Base-by-base conservation (phyloP, 2,888 invertebrate genomes). In the Drosophila kambysellisi region DNA sequence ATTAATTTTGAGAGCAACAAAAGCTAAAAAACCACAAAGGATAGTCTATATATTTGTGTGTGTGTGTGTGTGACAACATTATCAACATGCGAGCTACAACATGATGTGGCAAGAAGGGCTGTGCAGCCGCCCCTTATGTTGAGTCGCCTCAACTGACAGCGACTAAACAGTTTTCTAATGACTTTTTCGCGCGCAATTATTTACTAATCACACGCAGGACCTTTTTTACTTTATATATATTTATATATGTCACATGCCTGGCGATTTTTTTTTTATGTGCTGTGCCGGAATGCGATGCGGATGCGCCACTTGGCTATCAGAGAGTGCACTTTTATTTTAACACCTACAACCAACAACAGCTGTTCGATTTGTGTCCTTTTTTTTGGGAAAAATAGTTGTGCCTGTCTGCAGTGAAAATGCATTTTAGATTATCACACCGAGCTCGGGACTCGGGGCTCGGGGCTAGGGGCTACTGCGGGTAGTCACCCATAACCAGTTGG, bases 371-470 rank as follows among this genome's bases (percentile, higher is more conserved):
- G 48, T 32, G 60, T 79, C 67, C 63, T 66, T 58, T 59, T 54
- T 71, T 39, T 25, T 25, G 25, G 43, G 72, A 32, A 43, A 50
- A 57, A 59, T 20, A 20, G 20, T 57, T 41, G 57, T 8, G 25
- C 7, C 17, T 54, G 7, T 39, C 29, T 29, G 25, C 50, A 76
- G 80, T 86, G 84, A 81, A 88, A 87, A 79, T 88, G 68, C 76
- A 81, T 81, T 87, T 86, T 90, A 87, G 89, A 88, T 90, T 86
- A 88, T 87, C 90, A 70, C 75, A 83, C 86, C 86, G 15, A 7
- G n/a, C 29, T 39, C 39, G 35, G 15, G 71, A 66, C 58, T 60
- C 50, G 43, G 17, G 32, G 35, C 12, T 35, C 11, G 25, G 11
- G 15, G 12, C 69, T 57, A 57, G 57, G 51, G 61, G 52, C 68